Base-by-base conservation (phyloP, 2,113 vertebrate species). In the Poeciliopsis turrubarensis region DNA sequence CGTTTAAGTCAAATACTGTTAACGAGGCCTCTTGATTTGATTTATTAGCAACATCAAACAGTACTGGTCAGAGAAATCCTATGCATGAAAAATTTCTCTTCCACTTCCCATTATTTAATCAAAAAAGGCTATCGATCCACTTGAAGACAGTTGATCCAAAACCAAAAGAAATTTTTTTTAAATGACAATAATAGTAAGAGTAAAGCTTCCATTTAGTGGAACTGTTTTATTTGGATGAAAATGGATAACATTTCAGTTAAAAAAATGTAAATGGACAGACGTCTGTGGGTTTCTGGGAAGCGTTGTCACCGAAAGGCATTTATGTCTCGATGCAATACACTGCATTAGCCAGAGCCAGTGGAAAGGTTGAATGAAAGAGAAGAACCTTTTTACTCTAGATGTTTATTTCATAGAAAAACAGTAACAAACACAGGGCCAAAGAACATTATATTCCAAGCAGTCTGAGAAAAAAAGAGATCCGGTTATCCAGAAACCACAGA, bases 41-140 rank as follows among this genome's bases (percentile, higher is more conserved):
- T 17, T 64, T 60, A 32, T 65, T 60, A 70, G 62, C 64, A 76
- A 75, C 71, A 60, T 66, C 11, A 76, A 70, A 60, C 31, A 86
- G 25, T 26, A 60, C n/a, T 60, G 32, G 44, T 65, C 47, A 44
- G 11, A 27, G 62, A 51, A 71, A 84, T 78, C 7, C 26, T 37
- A 7, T n/a, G 31, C 61, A 79, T 63, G 25, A 80, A 73, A 71
- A 47, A 41, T 10, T 12, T 67, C 31, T 29, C n/a, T 1, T 34
- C 60, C 31, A 39, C 7, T 29, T 14, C n/a, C 37, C 61, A 60
- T 34, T 26, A 41, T 73, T 84, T 72, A 19, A 78, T 78, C n/a
- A 66, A 75, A 60, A 34, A 19, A 22, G 14, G 51, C 79, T 75
- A 37, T 47, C 22, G 11, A 31, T 44, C 44, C 14, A n/a, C 10